Conservation (phyloP, 1,140 invertebrate genomes). For the Aphis gossypii region DNA sequence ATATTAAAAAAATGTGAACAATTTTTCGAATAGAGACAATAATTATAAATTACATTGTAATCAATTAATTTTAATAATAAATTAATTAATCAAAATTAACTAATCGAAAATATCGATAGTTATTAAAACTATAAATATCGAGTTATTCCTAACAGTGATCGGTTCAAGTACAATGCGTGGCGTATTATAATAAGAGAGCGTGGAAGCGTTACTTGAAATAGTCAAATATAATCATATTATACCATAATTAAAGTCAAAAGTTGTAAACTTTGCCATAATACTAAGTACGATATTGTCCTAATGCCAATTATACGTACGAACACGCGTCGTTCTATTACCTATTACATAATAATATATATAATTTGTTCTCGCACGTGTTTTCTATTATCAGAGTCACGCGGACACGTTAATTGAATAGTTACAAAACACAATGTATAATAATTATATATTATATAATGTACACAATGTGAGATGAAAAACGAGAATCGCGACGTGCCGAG, state of each 20-base stretch:
- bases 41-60: no score
- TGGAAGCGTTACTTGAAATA: not conserved
- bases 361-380: not conserved
- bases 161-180: not conserved
- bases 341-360: not conserved
- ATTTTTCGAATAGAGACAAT: no score
- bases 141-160: not conserved
- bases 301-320: not conserved
- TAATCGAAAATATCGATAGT: not conserved
- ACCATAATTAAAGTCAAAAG: not conserved
- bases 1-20: no score
- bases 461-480: not conserved
- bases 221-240: not conserved
- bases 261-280: not conserved
- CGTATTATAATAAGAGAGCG: not conserved
- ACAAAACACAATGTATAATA: not conserved
- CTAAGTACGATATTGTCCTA: not conserved
- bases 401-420: conserved; percentile 15
- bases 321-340: not conserved
- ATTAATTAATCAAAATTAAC: not conserved
- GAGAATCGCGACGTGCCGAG: not conserved
- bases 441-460: conserved; percentile 18
- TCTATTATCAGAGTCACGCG: not conserved
- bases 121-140: not conserved
- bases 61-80: no score